Conservation (phyloP, 2,888 invertebrate species). For the Horisme vitalbata region DNA sequence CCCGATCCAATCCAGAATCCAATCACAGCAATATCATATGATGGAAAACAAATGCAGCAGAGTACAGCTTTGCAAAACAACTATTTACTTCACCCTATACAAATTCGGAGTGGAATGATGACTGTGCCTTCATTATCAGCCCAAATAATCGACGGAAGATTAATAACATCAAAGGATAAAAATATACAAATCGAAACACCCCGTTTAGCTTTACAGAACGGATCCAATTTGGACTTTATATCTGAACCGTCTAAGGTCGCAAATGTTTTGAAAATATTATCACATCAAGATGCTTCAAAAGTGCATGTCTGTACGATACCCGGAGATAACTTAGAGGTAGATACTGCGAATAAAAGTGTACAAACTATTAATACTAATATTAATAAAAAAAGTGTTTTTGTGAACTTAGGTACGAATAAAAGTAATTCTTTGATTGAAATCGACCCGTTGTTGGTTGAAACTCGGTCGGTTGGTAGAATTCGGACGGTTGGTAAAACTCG, state of each 20-base stretch:
- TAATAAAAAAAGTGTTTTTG: no score
- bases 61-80: neutral
- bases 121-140: conserved; percentile 20
- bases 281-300: neutral
- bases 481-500: no score
- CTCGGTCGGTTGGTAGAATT: no score
- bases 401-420: no score
- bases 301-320: neutral
- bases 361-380: no score
- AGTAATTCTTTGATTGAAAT: no score
- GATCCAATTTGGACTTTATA: conserved; percentile 1
- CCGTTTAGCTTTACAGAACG: conserved; percentile 9
- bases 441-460: no score
- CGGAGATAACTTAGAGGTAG: no score
- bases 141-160: conserved; percentile 8
- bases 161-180: neutral
- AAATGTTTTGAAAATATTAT: neutral
- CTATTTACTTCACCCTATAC: conserved; percentile 25
- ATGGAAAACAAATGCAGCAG: no score
- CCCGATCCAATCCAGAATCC: no score
- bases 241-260: conserved; percentile 1
- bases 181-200: neutral
- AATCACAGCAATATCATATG: no score
- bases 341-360: no score
- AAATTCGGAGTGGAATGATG: conserved; percentile 3